Percentiles rank a stretch among this genome's conserved stretches.
Conservation (phyloP, 2,797 vertebrate species). For the Tympanoctomys barrerae region DNA sequence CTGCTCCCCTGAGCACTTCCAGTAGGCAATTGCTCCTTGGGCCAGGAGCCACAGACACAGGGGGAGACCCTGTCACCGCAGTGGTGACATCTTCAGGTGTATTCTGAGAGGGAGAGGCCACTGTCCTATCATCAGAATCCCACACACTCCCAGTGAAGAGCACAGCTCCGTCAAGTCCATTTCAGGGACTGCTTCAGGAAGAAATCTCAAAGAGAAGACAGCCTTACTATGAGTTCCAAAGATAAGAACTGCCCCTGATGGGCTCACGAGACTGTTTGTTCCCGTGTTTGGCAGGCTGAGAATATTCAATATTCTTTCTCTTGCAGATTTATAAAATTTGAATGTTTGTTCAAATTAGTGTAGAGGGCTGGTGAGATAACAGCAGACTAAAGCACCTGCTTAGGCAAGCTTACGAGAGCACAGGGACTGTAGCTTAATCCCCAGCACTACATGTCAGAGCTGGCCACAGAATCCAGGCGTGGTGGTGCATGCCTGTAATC, state of each 20-base stretch:
- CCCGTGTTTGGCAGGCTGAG: neutral
- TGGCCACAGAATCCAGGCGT: no score
- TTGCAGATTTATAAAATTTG: constrained; percentile 28
- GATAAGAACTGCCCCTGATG: neutral
- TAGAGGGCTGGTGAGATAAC: no score
- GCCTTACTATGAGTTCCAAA: neutral
- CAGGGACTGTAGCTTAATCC: no score
- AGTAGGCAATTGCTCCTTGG: neutral
- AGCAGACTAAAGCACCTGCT: no score
- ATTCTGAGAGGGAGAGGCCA: neutral
- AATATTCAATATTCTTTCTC: constrained; percentile 28
- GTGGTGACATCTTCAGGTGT: neutral
- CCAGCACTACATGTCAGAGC: no score
- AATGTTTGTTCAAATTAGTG: neutral
- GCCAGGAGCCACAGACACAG: neutral
- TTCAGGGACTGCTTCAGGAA: neutral
- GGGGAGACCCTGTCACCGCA: neutral
- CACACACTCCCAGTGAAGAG: neutral
- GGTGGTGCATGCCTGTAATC: no score
- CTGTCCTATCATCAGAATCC: neutral
- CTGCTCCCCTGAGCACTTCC: constrained; percentile 13
- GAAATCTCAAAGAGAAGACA: neutral
- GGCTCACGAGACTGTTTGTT: neutral
- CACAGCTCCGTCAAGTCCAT: neutral
- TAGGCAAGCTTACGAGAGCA: no score